Evolutionary conservation across 2,797 vertebrate species (phyloP), one percentile per base, ranked within the genome.

Genomic region (Enteromius thamalakanensis): DNA sequence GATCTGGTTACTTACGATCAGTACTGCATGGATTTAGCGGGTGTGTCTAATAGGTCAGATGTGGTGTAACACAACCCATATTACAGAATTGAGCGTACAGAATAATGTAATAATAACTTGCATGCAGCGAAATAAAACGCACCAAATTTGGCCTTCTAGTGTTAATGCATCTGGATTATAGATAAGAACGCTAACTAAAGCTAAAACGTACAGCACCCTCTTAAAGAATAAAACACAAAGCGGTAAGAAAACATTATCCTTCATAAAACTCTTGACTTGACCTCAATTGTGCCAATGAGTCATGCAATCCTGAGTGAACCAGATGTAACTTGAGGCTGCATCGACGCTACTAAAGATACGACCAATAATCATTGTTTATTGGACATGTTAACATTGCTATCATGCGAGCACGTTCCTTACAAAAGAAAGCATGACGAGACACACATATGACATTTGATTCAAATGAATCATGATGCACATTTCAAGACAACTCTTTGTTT

Each of bases 281-380:
- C 81, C 81, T 82, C 47, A 58, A 29, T 45, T 29, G 45, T 82
- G 60, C 34, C 21, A 70, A 29, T 68, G 80, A 82, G 47, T 82
- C 81, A 76, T 23, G 74, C 60, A 55, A 42, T 68, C 71, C 60
- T 53, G 45, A 75, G n/a, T 4, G 14, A 72, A 72, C 42, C 69
- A 51, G 70, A 65, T 49, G 72, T 51, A 51, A 55, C 26, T 21
- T 51, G 55, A 64, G 42, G 55, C 45, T 40, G 14, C 79, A 53
- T 32, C 62, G 55, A 32, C 2, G 11, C 34, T 58, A 47, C n/a
- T 11, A 15, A 71, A 60, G n/a, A 42, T 58, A 58, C 3, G 0
- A 19, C 37, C 9, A 15, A 40, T 58, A 40, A 23, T 9, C 32
- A 58, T 3, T 40, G 15, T 40, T n/a, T 15, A 8, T 23, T 42